Evolutionary conservation across 2,113 vertebrate genomes (phyloP).

Genomic region (Rhynchopsitta pachyrhyncha): DNA sequence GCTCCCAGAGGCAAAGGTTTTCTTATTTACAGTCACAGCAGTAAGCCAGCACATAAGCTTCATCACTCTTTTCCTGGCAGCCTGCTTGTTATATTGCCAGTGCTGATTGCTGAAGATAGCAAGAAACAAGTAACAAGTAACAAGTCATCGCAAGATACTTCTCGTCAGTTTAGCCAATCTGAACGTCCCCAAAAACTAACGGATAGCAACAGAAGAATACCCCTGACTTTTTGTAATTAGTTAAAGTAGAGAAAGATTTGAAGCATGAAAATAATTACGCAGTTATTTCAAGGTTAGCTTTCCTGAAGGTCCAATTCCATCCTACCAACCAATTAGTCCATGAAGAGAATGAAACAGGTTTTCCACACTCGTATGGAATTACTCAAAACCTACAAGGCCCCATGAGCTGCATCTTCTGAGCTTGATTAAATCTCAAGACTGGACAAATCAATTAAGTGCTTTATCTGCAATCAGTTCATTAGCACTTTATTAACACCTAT

Average conservation of each 20-base stretch:
- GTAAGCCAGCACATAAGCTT: not conserved
- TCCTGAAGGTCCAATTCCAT: too few relatives aligned
- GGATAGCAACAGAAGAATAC: not conserved
- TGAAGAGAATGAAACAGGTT: not conserved
- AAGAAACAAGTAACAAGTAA: not conserved
- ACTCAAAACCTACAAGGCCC: not conserved
- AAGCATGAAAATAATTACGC: not conserved
- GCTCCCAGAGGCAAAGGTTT: constrained; percentile 9
- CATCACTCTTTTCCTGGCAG: not conserved
- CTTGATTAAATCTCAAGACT: not conserved
- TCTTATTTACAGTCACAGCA: not conserved
- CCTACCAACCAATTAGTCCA: not conserved
- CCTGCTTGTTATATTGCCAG: not conserved
- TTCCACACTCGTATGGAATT: not conserved
- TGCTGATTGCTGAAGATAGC: not conserved
- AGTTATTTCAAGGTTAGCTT: not conserved
- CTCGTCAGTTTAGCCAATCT: not conserved
- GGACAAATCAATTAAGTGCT: not conserved
- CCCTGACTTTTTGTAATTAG: not conserved
- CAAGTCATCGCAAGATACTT: not conserved
- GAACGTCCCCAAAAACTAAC: not conserved
- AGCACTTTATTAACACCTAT: not conserved
- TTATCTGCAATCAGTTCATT: not conserved
- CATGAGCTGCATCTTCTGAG: not conserved
- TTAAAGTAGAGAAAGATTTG: not conserved